Evolutionary conservation across 1,140 invertebrate genomes (phyloP).

Genomic region (Drosophila arawakana): DNA sequence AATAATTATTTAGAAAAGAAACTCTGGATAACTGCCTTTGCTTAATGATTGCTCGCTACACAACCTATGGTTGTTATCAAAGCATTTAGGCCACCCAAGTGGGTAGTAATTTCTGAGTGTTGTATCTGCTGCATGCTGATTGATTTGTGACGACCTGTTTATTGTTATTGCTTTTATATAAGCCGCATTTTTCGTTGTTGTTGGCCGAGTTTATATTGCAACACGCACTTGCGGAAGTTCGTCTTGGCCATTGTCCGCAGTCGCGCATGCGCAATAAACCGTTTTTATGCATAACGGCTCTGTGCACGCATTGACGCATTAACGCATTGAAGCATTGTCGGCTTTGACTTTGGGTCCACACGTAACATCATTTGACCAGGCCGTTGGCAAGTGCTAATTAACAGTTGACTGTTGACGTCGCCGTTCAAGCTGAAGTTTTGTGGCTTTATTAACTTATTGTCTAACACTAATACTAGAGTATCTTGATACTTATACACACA

Average conservation of each 20-base stretch:
- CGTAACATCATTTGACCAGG: slow-evolving; percentile 61
- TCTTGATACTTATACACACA: not conserved
- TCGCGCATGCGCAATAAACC: slow-evolving; percentile 77
- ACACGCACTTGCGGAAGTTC: slow-evolving; percentile 75
- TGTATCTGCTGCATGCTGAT: slow-evolving; percentile 71
- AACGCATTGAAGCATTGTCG: slow-evolving; percentile 37
- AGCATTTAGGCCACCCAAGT: slow-evolving; percentile 44
- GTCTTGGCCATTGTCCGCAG: slow-evolving; percentile 35
- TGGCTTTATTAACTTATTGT: slow-evolving; percentile 59
- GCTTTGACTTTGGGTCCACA: slow-evolving; percentile 37
- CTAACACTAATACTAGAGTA: slow-evolving; percentile 39
- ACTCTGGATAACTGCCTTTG: not conserved
- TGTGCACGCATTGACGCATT: slow-evolving; percentile 55
- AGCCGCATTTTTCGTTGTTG: slow-evolving; percentile 34
- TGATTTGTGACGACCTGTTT: slow-evolving; percentile 68
- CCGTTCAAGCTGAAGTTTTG: slow-evolving; percentile 48
- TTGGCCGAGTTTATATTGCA: slow-evolving; percentile 51
- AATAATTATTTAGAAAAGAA: slow-evolving; percentile 18
- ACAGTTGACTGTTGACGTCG: slow-evolving; percentile 49
- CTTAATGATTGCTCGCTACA: not conserved
- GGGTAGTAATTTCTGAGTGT: slow-evolving; percentile 1
- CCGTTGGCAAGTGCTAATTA: slow-evolving; percentile 68
- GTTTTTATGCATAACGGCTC: slow-evolving; percentile 78
- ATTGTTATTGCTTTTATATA: slow-evolving; percentile 70
- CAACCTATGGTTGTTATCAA: not conserved